These are phyloP conservation scores for Chelmon rostratus DNA, from an alignment of 2,797 vertebrate genomes.

Conservation along the genomic window DNA sequence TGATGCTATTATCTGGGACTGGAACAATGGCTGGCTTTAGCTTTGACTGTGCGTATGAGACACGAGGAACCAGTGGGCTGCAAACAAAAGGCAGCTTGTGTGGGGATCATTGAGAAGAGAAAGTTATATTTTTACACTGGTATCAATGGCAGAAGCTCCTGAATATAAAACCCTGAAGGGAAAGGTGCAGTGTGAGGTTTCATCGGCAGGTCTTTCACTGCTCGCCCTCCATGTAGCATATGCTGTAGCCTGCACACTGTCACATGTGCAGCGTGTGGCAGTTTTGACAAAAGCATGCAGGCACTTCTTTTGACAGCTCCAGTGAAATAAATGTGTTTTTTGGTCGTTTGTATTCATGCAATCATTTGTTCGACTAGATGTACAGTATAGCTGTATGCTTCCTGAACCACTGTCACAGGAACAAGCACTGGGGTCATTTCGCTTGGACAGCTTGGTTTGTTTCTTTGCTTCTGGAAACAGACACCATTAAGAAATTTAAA, in stretches of 20 bases:
- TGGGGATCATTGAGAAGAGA: constrained; percentile 42
- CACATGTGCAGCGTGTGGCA: not conserved
- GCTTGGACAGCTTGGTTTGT: too few species aligned
- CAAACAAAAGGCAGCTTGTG: constrained; percentile 65
- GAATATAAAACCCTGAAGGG: constrained; percentile 53
- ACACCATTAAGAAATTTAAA: too few species aligned
- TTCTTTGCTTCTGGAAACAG: too few species aligned
- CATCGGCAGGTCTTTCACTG: constrained; percentile 35
- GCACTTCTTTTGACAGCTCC: not conserved
- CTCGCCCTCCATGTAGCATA: not conserved
- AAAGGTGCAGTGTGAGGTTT: constrained; percentile 47
- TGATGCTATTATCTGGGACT: constrained; percentile 60
- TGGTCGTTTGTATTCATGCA: not conserved
- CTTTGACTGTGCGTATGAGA: constrained; percentile 29
- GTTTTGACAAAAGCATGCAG: not conserved
- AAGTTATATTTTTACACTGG: constrained; percentile 45
- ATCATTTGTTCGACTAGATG: not conserved
- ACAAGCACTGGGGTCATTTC: too few species aligned
- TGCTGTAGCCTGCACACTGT: not conserved
- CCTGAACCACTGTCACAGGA: not conserved
- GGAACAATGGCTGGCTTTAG: constrained; percentile 68
- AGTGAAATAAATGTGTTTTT: not conserved
- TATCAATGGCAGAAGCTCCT: constrained; percentile 39
- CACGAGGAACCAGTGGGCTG: constrained; percentile 16
- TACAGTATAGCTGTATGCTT: not conserved